Evolutionary conservation across 2,797 vertebrate genomes (phyloP), one percentile per base, ranked within the genome.

Genomic region (Eulemur mongoz): DNA sequence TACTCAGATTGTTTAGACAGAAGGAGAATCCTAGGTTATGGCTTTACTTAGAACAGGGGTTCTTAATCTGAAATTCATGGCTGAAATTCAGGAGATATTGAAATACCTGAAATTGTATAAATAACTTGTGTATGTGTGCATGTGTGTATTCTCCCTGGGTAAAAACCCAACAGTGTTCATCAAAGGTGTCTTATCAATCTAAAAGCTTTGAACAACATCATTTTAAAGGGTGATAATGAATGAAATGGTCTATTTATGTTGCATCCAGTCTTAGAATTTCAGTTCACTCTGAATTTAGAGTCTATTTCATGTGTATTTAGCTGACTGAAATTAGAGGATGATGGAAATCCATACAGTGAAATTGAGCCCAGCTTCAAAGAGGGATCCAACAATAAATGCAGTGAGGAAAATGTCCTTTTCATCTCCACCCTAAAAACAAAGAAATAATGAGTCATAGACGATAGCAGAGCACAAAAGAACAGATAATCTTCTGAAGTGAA

Each of bases 321-420:
- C 11, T 79, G 32, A 48, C 17, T 17, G 35, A 81, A 84, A 65
- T 2, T 17, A 54, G 76, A 83, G n/a, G 38, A 45, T 1, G 8
- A 48, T 23, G 52, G 8, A 1, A 75, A 69, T 86, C 7, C 98
- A 80, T 98, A 99, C 98, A 82, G 5, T 95, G 54, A 15, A 45
- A 27, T 95, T 88, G 78, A 98, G 95, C 20, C 96, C 98, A 54
- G 98, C 98, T 97, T 99, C 98, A 83, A 99, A 88, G 95, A 99
- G 86, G 3, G 97, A 97, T 91, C 97, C 96, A 27, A 98, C 96
- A 27, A 93, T 90, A 18, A 98, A 98, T 1, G 98, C 97, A 70
- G 98, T 98, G 69, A 99, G 96, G 0, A 95, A 96, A 70, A 98
- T 20, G 9, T 98, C 93, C 0, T 98, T 97, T 57, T 98, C 95